A percentile compares a stretch with the other conserved stretches of the same genome.
phyloP scores from a whole-genome alignment of 2,797 vertebrate genomes.

The Coranthus polyacanthus region DNA sequence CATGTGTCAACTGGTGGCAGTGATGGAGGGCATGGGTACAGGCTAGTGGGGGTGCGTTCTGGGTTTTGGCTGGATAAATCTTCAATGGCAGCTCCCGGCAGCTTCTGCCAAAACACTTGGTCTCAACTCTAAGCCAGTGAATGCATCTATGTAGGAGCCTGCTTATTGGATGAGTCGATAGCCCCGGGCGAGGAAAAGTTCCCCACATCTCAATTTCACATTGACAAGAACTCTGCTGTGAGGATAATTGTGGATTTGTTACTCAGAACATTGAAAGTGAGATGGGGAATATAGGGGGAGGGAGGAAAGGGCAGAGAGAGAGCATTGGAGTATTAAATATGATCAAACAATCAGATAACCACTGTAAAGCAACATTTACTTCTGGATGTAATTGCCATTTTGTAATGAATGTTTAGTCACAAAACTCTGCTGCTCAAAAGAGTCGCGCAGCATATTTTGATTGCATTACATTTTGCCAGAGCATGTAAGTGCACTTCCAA shows the following conservation, averaged over 20 bases:
- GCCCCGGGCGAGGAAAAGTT: conserved; percentile 38
- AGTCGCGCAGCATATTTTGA: conserved; percentile 49
- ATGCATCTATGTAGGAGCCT: conserved; percentile 26
- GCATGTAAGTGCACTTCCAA: conserved; percentile 53
- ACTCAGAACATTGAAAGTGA: conserved; percentile 31
- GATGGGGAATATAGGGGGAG: not conserved
- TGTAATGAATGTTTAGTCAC: conserved; percentile 50
- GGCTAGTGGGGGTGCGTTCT: conserved; percentile 26
- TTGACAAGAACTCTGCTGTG: conserved; percentile 58
- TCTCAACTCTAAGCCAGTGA: conserved; percentile 40
- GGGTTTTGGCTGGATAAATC: conserved; percentile 54
- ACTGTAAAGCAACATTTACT: conserved; percentile 60
- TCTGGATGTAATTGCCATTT: conserved; percentile 60
- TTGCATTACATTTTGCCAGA: conserved; percentile 55
- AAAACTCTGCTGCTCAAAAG: conserved; percentile 32
- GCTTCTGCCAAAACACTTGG: conserved; percentile 59
- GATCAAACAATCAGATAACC: conserved; percentile 55
- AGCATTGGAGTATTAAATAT: conserved; percentile 50
- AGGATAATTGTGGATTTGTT: conserved; percentile 65
- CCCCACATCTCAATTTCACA: conserved; percentile 55
- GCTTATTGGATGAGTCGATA: conserved; percentile 22
- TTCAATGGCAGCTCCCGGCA: conserved; percentile 60
- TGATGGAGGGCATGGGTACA: conserved; percentile 63
- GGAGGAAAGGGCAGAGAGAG: conserved; percentile 3
- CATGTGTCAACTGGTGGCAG: conserved; percentile 70